Evolutionary conservation across 2,797 vertebrate species (phyloP).

Genomic region (Octomys mimax): DNA sequence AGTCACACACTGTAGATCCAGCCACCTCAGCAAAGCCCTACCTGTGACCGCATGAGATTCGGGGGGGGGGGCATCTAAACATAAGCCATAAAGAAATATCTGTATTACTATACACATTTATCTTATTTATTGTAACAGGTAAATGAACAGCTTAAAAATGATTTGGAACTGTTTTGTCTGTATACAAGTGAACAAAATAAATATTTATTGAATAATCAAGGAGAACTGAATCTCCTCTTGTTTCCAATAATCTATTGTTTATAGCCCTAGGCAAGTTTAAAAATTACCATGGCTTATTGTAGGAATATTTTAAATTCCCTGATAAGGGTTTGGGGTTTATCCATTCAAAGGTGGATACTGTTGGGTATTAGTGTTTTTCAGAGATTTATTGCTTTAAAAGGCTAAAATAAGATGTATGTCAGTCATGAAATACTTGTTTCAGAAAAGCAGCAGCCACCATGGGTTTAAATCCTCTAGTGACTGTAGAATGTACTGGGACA

Average conservation of each 20-base stretch:
- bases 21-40: neutral
- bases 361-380: slow-evolving; percentile 26
- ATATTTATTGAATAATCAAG: neutral
- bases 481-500: neutral
- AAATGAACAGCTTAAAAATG: neutral
- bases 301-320: slow-evolving; percentile 16
- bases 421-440: slow-evolving; percentile 23
- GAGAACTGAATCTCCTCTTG: neutral
- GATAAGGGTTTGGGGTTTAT: slow-evolving; percentile 42
- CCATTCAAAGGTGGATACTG: neutral
- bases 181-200: slow-evolving; percentile 12
- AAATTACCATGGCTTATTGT: slow-evolving; percentile 27
- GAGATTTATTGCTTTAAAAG: slow-evolving; percentile 41
- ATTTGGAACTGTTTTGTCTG: slow-evolving; percentile 26
- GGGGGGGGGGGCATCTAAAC: neutral
- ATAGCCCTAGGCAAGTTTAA: neutral
- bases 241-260: slow-evolving; percentile 1
- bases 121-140: slow-evolving; percentile 48
- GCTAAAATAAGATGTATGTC: neutral
- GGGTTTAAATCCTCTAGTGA: neutral
- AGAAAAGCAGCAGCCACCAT: neutral
- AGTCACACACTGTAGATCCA: neutral
- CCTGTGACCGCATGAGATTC: neutral
- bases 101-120: neutral
- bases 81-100: neutral